Base-by-base conservation (phyloP, 2,797 vertebrate genomes). In the Argya squamiceps region DNA sequence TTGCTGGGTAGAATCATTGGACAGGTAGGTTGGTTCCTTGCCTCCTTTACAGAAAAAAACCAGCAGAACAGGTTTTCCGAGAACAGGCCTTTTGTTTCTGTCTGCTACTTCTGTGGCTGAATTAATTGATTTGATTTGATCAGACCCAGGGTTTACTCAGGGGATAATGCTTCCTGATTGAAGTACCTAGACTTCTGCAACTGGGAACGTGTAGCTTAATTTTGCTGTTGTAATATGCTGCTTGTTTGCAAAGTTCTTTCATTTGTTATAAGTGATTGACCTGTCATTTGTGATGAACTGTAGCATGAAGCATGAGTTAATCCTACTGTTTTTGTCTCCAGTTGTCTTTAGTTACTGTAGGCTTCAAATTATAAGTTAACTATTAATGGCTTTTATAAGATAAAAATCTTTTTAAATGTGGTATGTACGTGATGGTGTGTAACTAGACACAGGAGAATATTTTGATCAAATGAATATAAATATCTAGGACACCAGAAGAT, bases 1-100 rank as follows among this genome's bases (percentile, higher is more conserved):
- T 97, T 99, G 50, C 97, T 99, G 92, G 99, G 99, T 43, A 98
- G 98, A 97, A 99, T 99, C 90, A 97, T 99, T 91, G 99, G 99
- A 62, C 99, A 99, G 99, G 99, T 99, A 98, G 55, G 97, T 97
- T 89, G 74, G 2, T 36, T 49, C 37, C 44, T 17, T 3, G 11
- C 1, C 20, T 4, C 7, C 52, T 59, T 88, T 17, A 67, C 36
- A 55, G 43, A 56, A 41, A 29, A 30, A 43, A 2, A 7, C 10
- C 24, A 43, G 8, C 30, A 34, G 59, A 21, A 44, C 15, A 75
- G 37, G 12, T 92, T 94, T 96, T 93, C 47, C 52, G 81, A 92
- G 39, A 92, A 44, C 8, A 78, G 27, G 3, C 22, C 56, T 95
- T 59, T 53, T 73, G 27, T 77, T 93, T 93, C 27, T 58, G 15